A percentile compares a stretch with the other conserved stretches of the same genome.
These are phyloP conservation scores for Darevskia mixta DNA, from an alignment of 2,797 vertebrate species.

Conservation along the genomic window DNA sequence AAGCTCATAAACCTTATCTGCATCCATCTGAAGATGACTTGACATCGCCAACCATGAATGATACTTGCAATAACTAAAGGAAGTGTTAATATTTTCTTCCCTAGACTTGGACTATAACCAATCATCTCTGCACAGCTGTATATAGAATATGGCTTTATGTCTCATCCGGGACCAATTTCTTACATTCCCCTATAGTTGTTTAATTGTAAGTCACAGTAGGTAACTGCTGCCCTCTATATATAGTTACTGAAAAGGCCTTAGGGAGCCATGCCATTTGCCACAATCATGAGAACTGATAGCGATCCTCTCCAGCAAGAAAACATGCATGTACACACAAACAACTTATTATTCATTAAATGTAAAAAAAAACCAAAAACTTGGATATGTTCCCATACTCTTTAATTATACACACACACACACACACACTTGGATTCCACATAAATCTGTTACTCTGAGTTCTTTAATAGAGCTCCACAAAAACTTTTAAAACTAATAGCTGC, in stretches of 20 bases:
- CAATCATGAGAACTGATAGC: neutral
- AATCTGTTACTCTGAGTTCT: conserved; percentile 60
- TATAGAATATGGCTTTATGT: neutral
- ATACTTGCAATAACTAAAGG: neutral
- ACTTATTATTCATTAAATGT: neutral
- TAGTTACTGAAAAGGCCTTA: conserved; percentile 31
- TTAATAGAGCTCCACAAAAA: conserved; percentile 67
- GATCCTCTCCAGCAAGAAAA: neutral
- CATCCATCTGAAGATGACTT: neutral
- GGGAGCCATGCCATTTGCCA: neutral
- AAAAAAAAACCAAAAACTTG: neutral
- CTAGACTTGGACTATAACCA: neutral
- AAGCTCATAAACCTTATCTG: neutral
- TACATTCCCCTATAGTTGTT: conserved; percentile 6
- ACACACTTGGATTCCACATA: neutral
- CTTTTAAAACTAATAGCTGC: conserved; percentile 79
- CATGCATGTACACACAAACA: neutral
- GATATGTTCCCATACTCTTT: conserved; percentile 30
- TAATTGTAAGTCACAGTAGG: conserved; percentile 27
- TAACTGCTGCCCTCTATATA: conserved; percentile 69
- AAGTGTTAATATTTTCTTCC: neutral
- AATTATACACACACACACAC: neutral
- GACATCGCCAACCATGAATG: neutral
- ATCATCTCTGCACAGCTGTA: neutral
- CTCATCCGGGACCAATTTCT: neutral